Conservation (phyloP, 2,113 vertebrate species). For the Hucho hucho region DNA sequence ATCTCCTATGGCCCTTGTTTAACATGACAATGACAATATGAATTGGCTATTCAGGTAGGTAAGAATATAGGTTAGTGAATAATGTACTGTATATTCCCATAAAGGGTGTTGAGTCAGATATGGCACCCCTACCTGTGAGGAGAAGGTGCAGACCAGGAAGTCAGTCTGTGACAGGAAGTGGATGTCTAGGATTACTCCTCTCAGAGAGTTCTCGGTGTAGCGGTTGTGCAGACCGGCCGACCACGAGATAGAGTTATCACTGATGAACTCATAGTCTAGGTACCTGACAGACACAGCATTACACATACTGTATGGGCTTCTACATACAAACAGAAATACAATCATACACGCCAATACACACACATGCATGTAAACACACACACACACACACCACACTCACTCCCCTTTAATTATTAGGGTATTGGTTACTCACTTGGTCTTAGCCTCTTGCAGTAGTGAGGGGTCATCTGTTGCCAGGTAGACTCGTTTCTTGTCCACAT, state of each 20-base stretch:
- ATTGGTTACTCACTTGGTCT: slow-evolving; percentile 80
- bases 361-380: not conserved
- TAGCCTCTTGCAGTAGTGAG: slow-evolving; percentile 91
- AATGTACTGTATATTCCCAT: too few species aligned
- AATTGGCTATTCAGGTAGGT: too few species aligned
- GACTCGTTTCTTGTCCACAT: slow-evolving; percentile 90
- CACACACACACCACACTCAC: too few species aligned
- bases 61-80: too few species aligned
- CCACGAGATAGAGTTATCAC: slow-evolving; percentile 98
- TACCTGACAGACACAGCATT: slow-evolving; percentile 74
- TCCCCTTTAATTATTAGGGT: too few species aligned
- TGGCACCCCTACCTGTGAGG: slow-evolving; percentile 84
- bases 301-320: not conserved
- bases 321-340: not conserved
- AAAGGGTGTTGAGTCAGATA: too few species aligned
- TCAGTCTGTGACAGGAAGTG: slow-evolving; percentile 97
- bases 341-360: not conserved
- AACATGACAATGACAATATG: too few species aligned
- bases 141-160: slow-evolving; percentile 98
- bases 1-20: too few species aligned
- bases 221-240: slow-evolving; percentile 96
- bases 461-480: slow-evolving; percentile 97
- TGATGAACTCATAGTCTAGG: slow-evolving; percentile 95
- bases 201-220: slow-evolving; percentile 95
- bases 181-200: slow-evolving; percentile 96